These are phyloP conservation scores for Halichoerus grypus DNA, from an alignment of 2,113 vertebrate genomes.

Conservation along the genomic window DNA sequence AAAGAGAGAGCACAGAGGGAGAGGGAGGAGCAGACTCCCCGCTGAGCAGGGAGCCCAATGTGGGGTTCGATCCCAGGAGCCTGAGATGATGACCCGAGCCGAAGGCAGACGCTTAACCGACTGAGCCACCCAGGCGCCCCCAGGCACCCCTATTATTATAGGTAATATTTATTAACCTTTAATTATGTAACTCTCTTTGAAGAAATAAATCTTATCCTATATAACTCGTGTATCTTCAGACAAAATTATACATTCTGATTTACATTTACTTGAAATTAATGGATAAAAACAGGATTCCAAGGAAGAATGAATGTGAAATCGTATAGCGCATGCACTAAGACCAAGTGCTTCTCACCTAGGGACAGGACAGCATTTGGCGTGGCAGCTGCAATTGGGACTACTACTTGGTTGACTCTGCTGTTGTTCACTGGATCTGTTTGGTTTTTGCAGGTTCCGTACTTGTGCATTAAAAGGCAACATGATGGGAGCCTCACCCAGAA, in stretches of 20 bases:
- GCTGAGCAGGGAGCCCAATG: too few species aligned
- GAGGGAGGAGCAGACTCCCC: too few species aligned
- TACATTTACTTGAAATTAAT: neutral
- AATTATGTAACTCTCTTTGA: neutral
- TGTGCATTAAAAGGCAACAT: neutral
- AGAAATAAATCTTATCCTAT: neutral
- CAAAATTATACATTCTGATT: neutral
- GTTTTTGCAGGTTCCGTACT: neutral
- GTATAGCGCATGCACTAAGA: neutral
- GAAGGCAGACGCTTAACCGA: too few species aligned
- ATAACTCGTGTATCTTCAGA: neutral
- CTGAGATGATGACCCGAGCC: too few species aligned
- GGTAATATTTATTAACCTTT: neutral
- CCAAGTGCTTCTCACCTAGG: neutral
- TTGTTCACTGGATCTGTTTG: neutral
- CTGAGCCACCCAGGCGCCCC: too few species aligned
- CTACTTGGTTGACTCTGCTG: neutral
- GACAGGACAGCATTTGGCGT: rapidly evolving
- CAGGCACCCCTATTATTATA: neutral
- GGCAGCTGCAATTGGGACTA: rapidly evolving
- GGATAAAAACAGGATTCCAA: neutral
- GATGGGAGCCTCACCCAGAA: neutral
- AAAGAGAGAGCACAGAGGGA: too few species aligned
- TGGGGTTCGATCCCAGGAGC: too few species aligned
- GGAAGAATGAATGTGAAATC: neutral